Conservation (phyloP, 2,113 vertebrate genomes). For the Hippocampus abdominalis region DNA sequence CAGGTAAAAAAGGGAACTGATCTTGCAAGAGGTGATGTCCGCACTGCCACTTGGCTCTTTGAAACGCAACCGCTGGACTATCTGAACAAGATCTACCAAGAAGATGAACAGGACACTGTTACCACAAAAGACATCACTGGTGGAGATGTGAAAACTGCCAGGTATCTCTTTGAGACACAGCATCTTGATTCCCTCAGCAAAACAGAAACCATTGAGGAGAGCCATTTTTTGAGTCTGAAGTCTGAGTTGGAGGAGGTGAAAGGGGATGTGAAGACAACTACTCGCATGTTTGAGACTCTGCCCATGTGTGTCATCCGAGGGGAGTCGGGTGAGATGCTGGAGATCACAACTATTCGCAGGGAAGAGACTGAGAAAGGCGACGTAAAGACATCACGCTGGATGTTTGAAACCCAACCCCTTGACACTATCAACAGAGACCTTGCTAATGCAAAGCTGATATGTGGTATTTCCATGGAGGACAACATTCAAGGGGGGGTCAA, state of each 20-base stretch:
- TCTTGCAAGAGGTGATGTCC: constrained; percentile 75
- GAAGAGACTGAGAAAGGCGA: constrained; percentile 82
- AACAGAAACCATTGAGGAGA: constrained; percentile 77
- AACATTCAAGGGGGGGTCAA: constrained; percentile 71
- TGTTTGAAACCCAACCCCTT: constrained; percentile 83
- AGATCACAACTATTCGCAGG: constrained; percentile 81
- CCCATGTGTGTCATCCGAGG: constrained; percentile 82
- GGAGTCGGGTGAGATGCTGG: constrained; percentile 78
- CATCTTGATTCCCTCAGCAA: constrained; percentile 77
- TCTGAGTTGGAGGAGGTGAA: constrained; percentile 85
- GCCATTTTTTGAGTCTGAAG: constrained; percentile 77
- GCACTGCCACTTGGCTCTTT: constrained; percentile 77
- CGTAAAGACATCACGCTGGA: constrained; percentile 80
- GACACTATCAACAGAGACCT: constrained; percentile 81
- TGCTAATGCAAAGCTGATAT: constrained; percentile 76
- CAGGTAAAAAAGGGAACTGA: constrained; percentile 65
- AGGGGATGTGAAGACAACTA: constrained; percentile 79
- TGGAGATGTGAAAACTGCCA: constrained; percentile 81
- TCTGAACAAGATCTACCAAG: constrained; percentile 77
- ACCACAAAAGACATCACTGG: constrained; percentile 71
- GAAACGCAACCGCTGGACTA: constrained; percentile 80
- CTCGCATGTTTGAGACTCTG: constrained; percentile 81
- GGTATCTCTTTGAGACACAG: constrained; percentile 83
- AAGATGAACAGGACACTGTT: constrained; percentile 62
- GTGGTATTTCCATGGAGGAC: constrained; percentile 80